Evolutionary conservation across 2,113 vertebrate genomes (phyloP), one percentile per base, ranked within the genome.

Genomic region (Copsychus sechellarum): DNA sequence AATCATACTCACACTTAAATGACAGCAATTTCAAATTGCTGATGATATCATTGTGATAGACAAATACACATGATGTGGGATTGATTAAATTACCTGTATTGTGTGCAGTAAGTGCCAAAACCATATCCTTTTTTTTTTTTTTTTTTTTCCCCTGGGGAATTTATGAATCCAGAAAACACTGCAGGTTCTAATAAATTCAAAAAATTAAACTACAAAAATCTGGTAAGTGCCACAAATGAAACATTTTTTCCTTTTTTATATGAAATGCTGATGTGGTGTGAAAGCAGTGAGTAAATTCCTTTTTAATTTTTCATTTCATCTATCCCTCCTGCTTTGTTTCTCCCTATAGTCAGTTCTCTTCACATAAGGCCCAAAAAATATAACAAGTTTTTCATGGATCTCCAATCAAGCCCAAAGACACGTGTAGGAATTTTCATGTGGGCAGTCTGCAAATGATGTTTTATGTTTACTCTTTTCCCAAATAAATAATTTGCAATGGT

Each of bases 21-120:
- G 56, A 90, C 82, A 96, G 94, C 90, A 94, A 95, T 96, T 97
- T 96, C 86, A 95, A 95, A 93, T 95, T 91, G 92, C 76, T 96
- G 89, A 81, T 91, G 38, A 40, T 97, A 96, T 95, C 83, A 82
- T 33, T 69, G 56, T 87, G 48, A 86, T 16, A 95, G 93, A 92
- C 53, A 88, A 96, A 92, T 14, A 42, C 19, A 81, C 70, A 45
- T 94, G 86, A 90, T 38, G 91, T 42, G 11, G 11, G 50, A 90
- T 57, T 96, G 87, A 96, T 90, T 95, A 94, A 94, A 84, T 74
- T 91, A 83, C 88, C 82, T 92, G 73, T 73, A 56, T 78, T 86
- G 29, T 70, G 29, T 86, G n/a, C 43, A 79, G 54, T 43, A 47
- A 48, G 29, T 54, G 33, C 24, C 87, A 87, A 95, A 93, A 74